Base-by-base conservation (phyloP, 2,797 vertebrate genomes). In the Pipistrellus pipistrellus region DNA sequence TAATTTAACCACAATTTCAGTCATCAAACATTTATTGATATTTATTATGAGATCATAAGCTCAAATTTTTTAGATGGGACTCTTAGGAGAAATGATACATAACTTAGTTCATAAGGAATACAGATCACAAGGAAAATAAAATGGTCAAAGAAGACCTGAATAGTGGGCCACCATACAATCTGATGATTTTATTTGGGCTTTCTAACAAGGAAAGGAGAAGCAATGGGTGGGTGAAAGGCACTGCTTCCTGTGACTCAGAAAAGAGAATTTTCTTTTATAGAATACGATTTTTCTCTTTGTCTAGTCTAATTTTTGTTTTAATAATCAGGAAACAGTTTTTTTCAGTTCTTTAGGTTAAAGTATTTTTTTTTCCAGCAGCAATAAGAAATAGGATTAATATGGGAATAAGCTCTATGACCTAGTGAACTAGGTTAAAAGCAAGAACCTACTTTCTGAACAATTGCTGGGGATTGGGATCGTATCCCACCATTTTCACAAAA, bases 21-120 rank as follows among this genome's bases (percentile, higher is more conserved):
- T 85, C 48, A 77, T 55, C 66, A 92, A 62, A 86, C 11, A 55
- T 68, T 78, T 62, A 85, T 55, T 90, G n/a, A 1, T n/a, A 35
- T 87, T 83, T 83, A 86, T 84, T 80, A 62, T n/a, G 10, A 90
- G 14, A 69, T 41, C 46, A 55, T 17, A 92, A 81, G 73, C 84
- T 85, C 55, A 72, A 82, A 64, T 10, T 62, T 81, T 89, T 64
- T 76, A 80, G 64, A n/a, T 35, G 27, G 57, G 48, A 71, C 7
- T 78, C 88, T 88, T n/a, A 91, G 88, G 51, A 85, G 17, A 95
- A 81, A 30, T 71, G 59, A 76, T 23, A 57, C 8, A 41, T 87
- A 38, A 21, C 41, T 91, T 80, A 23, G 17, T 59, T 90, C 66
- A 64, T 77, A 88, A 72, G 38, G 38, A 64, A 75, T 69, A 92